Conservation (phyloP, 2,888 invertebrate species). For the Thymelicus acteon region DNA sequence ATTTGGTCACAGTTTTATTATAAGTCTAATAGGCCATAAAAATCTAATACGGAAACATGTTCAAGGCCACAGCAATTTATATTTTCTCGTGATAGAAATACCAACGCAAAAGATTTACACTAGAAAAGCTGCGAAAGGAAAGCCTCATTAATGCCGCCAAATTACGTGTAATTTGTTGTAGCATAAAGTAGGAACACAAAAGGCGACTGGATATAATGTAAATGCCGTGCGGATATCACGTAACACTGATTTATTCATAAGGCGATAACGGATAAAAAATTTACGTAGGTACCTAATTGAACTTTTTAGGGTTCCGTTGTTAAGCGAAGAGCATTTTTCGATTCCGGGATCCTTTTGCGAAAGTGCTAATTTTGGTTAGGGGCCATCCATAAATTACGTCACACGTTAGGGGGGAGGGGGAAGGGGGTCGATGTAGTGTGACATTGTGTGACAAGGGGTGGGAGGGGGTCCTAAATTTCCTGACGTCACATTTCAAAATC, state of each 20-base stretch:
- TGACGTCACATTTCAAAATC: no score
- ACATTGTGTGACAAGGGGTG: no score
- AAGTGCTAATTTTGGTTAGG: no score
- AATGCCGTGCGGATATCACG: constrained; percentile 24
- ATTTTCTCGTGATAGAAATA: constrained; percentile 19
- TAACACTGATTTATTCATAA: constrained; percentile 30
- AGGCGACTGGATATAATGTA: constrained; percentile 9
- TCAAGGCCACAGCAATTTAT: constrained; percentile 6
- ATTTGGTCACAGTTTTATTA: no score
- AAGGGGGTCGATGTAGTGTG: no score
- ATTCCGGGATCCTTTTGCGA: no score
- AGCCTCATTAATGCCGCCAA: constrained; percentile 29
- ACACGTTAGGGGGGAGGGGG: no score
- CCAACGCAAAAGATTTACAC: constrained; percentile 27
- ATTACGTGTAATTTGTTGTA: constrained; percentile 35
- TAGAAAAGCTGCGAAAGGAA: constrained; percentile 28
- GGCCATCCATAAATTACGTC: no score
- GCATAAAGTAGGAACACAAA: constrained; percentile 19
- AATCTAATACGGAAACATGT: not conserved
- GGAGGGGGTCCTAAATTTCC: no score
- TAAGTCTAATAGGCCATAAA: no score
- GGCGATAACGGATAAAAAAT: constrained; percentile 15
- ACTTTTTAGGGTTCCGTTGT: not conserved
- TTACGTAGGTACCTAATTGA: not conserved
- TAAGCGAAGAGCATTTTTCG: no score